Evolutionary conservation across 2,797 vertebrate species (phyloP), one percentile per base, ranked within the genome.

Genomic region (Semotilus atromaculatus): DNA sequence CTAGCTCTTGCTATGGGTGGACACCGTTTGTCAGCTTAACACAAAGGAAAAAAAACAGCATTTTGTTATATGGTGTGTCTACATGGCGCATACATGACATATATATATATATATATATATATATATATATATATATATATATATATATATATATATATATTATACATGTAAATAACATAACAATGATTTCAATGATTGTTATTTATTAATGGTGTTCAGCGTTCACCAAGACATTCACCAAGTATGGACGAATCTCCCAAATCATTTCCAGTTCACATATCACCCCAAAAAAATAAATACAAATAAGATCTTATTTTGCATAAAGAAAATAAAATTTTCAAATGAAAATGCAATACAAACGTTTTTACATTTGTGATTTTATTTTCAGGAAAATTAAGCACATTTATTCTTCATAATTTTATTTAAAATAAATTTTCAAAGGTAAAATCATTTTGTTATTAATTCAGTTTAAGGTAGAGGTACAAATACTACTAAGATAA

Each of bases 11-110:
- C 78, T 80, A 23, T 40, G 26, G 64, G 73, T 75, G 78, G 29
- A 66, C n/a, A 48, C 14, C 0, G 14, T 72, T 73, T 72, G 51
- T 34, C 38, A 74, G 40, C 67, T 74, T 66, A 53, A 26, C 72
- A 34, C 48, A 66, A 62, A 80, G 70, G n/a, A n/a, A n/a, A 86
- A 84, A 84, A 31, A 82, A 87, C 77, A 71, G 13, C 3, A 13
- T 43, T 73, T 38, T 29, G 36, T 62, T 62, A 19, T 31, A 14
- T 64, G 5, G 3, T 70, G 11, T 71, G 10, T 36, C 34, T 81
- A n/a, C 3, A 13, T 36, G 43, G 29, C 8, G 1, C n/a, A 77
- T 40, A 40, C 74, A 60, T n/a, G 21, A 55, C 11, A 55, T 21
- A n/a, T 23, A n/a, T 34, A n/a, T n/a, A n/a, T n/a, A n/a, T n/a